Evolutionary conservation across 2,797 vertebrate genomes (phyloP), one percentile per base, ranked within the genome.

Genomic region (Mallotus villosus): DNA sequence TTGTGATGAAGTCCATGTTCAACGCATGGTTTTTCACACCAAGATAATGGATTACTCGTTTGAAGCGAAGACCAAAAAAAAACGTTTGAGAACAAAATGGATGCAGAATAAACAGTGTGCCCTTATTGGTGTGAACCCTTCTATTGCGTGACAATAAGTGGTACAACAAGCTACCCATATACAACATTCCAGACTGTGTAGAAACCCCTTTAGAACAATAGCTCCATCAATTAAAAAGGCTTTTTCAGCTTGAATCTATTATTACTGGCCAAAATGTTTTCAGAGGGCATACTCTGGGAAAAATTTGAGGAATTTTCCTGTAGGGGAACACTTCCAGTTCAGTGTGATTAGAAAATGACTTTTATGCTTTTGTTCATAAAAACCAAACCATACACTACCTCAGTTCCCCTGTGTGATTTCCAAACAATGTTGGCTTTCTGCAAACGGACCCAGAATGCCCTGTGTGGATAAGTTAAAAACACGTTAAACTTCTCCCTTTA

Each of bases 171-270:
- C 3, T 14, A 67, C 55, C 21, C 25, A 59, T 66, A 63, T 4
- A 66, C 22, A 68, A 46, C 59, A 58, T 74, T 55, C 70, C 25
- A 63, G n/a, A 57, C 25, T 25, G 16, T 65, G 63, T 46, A 34
- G 25, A 72, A 67, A 63, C 29, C 70, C 74, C 66, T 57, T 29
- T 71, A 57, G 69, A 74, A 82, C 74, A 81, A 77, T 76, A 60
- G 25, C 67, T 51, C n/a, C 70, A 70, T 84, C 68, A 27, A 74
- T 81, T 83, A 64, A 61, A 81, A 82, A 49, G 8, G 37, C 63
- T 69, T 70, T 78, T 79, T 80, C 74, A 77, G 74, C 78, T 74
- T 76, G 67, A 67, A 79, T 82, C 64, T 80, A 7, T 84, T 74
- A 81, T 81, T 73, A 41, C 60, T 41, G 68, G 70, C 71, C 65